Base-by-base conservation (phyloP, 2,113 vertebrate species). In the Actenoides lindsayi region DNA sequence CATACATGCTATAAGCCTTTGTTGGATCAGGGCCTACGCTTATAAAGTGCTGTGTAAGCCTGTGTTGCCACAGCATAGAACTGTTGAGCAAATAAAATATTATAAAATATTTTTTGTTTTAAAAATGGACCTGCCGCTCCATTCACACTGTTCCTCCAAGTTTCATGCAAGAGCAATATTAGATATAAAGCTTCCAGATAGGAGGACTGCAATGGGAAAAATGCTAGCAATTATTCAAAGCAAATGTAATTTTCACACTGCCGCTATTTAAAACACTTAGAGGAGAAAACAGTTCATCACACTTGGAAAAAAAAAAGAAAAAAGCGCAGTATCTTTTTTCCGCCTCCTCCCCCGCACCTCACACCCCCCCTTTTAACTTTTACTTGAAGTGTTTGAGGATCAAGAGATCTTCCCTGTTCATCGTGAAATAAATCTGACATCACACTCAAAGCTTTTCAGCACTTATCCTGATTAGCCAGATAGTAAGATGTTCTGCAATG, bases 391-490 rank as follows among this genome's bases (percentile, higher is more conserved):
- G 94, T 97, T 96, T 97, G 96, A 96, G 95, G 96, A 97, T 97
- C 96, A 97, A 97, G 96, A 97, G 96, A 97, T 97, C 97, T 97
- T 97, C 96, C 93, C 95, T 96, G 90, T 90, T 97, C 96, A 94
- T 97, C 91, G n/a, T 91, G 94, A 97, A 97, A 97, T 97, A 97
- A 97, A 97, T 97, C 97, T 97, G 97, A 97, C 96, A 97, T 97
- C 95, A 95, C 95, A 93, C 96, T 95, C 89, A 78, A 81, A 96
- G 97, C 94, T 95, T 95, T 97, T 97, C 96, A 94, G 95, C 96
- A 97, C 95, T 97, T 97, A 97, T 95, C 97, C 96, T 93, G 96
- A 97, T 97, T 97, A 97, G 94, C 91, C 96, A 97, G 93, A 96
- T 90, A 97, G 95, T 96, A 96, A 94, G 95, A 97, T 70, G 82